Evolutionary conservation across 2,797 vertebrate species (phyloP), one percentile per base, ranked within the genome.

Genomic region (Cirrhinus mrigala): DNA sequence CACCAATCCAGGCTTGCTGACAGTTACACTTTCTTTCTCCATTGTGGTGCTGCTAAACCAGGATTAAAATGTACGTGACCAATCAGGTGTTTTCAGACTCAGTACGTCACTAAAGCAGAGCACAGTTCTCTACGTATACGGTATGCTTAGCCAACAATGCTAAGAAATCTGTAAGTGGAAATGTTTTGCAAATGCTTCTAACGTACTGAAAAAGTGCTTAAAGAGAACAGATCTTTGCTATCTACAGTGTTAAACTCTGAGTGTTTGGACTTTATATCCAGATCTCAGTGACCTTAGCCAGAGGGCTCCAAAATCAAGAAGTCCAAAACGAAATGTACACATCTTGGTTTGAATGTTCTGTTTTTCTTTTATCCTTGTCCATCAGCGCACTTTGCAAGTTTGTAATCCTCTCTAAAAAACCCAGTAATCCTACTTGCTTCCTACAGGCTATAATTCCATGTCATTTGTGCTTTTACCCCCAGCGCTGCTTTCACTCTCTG

Each of bases 321-420:
- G 44, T n/a, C 40, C 22, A 66, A 83, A 85, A 86, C 79, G 83
- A 87, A 87, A 48, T 83, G 40, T 64, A 64, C 24, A 78, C 81
- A n/a, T 78, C 76, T 86, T 92, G 85, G 76, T 87, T 89, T 73
- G 86, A 85, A 84, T 86, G 87, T 56, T 86, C 50, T 77, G 82
- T 78, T 91, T 90, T 90, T 89, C 89, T 91, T 91, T 93, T 90
- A 90, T 93, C 91, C 87, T 90, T 69, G 85, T 92, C 89, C 92
- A 94, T 93, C 92, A 91, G 88, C 92, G 92, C 92, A 93, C 91
- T 94, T 94, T 94, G 90, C 90, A 94, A 93, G 89, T 95, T 92
- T 90, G 87, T 95, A 95, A 96, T 95, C 94, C 93, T 93, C 90
- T 90, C 84, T 93, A 91, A 93, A 93, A 93, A 92, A 91, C 84